Evolutionary conservation across 2,888 invertebrate genomes (phyloP), one percentile per base, ranked within the genome.

Genomic region (Frankliniella fusca): DNA sequence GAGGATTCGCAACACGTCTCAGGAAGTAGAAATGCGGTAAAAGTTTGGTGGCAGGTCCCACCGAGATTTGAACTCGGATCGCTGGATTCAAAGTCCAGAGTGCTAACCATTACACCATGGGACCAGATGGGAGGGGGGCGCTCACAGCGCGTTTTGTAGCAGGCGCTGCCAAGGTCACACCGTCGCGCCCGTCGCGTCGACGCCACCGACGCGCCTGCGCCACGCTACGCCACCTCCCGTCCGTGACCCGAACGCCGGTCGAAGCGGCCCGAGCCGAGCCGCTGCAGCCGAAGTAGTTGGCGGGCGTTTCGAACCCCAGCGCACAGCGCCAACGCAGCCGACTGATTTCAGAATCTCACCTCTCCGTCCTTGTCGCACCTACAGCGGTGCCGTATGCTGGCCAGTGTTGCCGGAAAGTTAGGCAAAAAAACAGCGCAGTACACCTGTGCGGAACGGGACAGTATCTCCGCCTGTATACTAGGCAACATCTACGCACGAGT

Each of bases 91-190:
- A 89, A 90, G 90, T 91, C 90, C 91, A 90, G 91, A 91, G 90
- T 91, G 91, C 90, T 91, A 90, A 91, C 91, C 90, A 90, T 91
- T 91, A 91, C 91, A 91, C 90, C 91, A 91, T 91, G 90, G 90
- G 89, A 90, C 90, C 90, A 70, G 23, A 12, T 76, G 23, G 27
- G 27, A 12, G 27, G 70, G 70, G 70, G 70, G 70, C 23, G 3
- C 27, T 27, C 23, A 27, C 23, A 12, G 27, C 27, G 23, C 9
- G 12, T 12, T 27, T 27, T 76, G 27, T 11, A 76, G 70, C 70
- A 27, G 54, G 15, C 15, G 54, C 54, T 54, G 54, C 54, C 15
- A 54, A 20, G 18, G 54, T 20, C 18, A 76, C 54, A 7, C 54
- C 15, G 54, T 18, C 15, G 10, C 50, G 50, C 50, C 10, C 50